These are phyloP conservation scores for Idaea dimidiata DNA, from an alignment of 2,888 invertebrate species.

Conservation along the genomic window DNA sequence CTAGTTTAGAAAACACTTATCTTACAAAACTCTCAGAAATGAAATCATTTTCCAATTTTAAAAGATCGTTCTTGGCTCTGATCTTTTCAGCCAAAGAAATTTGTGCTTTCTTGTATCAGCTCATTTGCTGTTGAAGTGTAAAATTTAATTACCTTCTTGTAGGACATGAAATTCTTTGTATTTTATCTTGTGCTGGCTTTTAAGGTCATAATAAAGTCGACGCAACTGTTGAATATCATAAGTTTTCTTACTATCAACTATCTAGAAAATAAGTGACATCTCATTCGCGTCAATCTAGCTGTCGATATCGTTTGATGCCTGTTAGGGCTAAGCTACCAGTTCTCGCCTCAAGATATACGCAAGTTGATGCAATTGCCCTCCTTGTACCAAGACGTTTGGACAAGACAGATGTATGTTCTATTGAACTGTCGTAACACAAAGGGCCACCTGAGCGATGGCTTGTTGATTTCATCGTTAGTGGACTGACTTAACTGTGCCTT, in stretches of 20 bases:
- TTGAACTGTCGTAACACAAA: constrained; percentile 57
- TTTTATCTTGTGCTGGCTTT: no score
- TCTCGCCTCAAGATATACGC: constrained; percentile 23
- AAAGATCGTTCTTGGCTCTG: neutral
- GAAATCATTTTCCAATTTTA: no score
- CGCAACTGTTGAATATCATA: neutral
- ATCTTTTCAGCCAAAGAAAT: neutral
- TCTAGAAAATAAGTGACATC: constrained; percentile 8
- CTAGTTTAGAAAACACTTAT: no score
- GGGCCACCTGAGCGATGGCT: constrained; percentile 50
- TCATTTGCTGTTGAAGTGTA: neutral
- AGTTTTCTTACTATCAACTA: neutral
- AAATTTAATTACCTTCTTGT: neutral
- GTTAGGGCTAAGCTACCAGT: constrained; percentile 8
- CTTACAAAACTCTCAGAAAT: no score
- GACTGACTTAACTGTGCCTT: constrained; percentile 16
- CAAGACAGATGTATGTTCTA: constrained; percentile 58
- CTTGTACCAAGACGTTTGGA: constrained; percentile 40
- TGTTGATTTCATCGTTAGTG: constrained; percentile 40
- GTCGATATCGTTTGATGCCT: constrained; percentile 16
- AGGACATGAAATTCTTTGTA: no score
- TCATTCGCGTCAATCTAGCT: constrained; percentile 11
- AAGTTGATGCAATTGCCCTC: constrained; percentile 39
- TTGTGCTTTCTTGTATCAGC: neutral
- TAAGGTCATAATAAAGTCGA: no score